These are phyloP conservation scores for Condylostylus longicornis DNA, from an alignment of 1,140 invertebrate species.

Conservation along the genomic window DNA sequence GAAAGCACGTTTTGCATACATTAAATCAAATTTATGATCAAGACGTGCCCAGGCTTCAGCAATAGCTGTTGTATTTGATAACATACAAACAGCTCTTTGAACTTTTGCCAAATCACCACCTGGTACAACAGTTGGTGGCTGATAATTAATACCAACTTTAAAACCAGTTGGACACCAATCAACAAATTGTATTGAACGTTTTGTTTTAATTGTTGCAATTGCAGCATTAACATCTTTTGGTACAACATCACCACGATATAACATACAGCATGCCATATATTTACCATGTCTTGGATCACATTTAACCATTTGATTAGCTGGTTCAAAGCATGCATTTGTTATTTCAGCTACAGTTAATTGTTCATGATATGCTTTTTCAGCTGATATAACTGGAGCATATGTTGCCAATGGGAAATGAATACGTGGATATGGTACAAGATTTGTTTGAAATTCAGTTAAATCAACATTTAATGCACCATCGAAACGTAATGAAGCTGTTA, in stretches of 20 bases:
- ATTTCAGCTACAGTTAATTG: slow-evolving; percentile 63
- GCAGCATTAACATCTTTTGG: slow-evolving; percentile 80
- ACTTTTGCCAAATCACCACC: slow-evolving; percentile 72
- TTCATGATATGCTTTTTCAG: slow-evolving; percentile 70
- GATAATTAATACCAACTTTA: slow-evolving; percentile 68
- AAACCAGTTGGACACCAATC: slow-evolving; percentile 73
- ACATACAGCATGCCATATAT: slow-evolving; percentile 78
- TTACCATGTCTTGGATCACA: slow-evolving; percentile 65
- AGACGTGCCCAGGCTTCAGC: slow-evolving; percentile 71
- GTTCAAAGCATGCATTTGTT: slow-evolving; percentile 68
- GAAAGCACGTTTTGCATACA: slow-evolving; percentile 62
- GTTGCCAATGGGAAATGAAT: slow-evolving; percentile 68
- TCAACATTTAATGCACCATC: slow-evolving; percentile 80
- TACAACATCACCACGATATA: slow-evolving; percentile 55
- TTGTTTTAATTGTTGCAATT: slow-evolving; percentile 80
- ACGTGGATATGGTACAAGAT: slow-evolving; percentile 66
- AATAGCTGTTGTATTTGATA: slow-evolving; percentile 75
- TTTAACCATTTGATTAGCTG: slow-evolving; percentile 76
- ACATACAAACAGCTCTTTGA: slow-evolving; percentile 71
- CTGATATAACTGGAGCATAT: slow-evolving; percentile 61
- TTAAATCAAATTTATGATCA: slow-evolving; percentile 68
- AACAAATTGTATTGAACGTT: slow-evolving; percentile 66
- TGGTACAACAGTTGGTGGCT: slow-evolving; percentile 67
- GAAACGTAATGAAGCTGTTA: slow-evolving; percentile 72
- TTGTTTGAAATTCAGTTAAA: slow-evolving; percentile 80